Evolutionary conservation across 2,888 invertebrate genomes (phyloP), one percentile per base, ranked within the genome.

Genomic region (Cotesia congregata): DNA sequence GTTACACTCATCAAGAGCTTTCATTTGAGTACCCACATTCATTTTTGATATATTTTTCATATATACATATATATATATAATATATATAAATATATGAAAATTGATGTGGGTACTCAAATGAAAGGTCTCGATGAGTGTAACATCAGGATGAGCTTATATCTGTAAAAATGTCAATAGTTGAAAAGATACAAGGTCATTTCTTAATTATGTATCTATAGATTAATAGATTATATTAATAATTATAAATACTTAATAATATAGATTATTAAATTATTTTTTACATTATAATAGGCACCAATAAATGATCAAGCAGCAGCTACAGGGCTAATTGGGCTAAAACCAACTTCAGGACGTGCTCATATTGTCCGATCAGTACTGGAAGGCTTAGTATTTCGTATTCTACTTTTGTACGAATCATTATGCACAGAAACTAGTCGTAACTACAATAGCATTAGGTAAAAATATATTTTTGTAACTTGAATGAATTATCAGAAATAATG

Each of bases 291-390:
- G 96, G 95, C 96, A 0, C 98, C 98, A 0, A 93, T 97, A 80
- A 96, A 96, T 89, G 96, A 98, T 89, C 93, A 94, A 80, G 92
- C 92, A 9, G 97, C 98, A 0, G 95, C 95, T 0, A 93, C 96
- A 0, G 96, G 95, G 17, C 96, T 98, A 87, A 91, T 97, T 59
- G 96, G 96, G 0, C 89, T 94, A 82, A 93, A 93, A 80, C 92
- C 95, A 0, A 93, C 94, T 0, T 96, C 96, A 0, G 93, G 89
- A 0, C 94, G 93, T 82, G 93, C 93, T n/a, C 96, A 97, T 83
- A 88, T 97, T 81, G 93, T 96, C 1, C 92, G 97, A 41, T 95
- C 97, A 0, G 91, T 98, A 70, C 90, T 98, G 17, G 97, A 98
- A 90, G 95, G 97, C 77, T 93, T 98, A 7, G 95, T 94, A 0